A percentile compares a stretch with the other conserved stretches of the same genome.
phyloP scores from a whole-genome alignment of 1,140 invertebrate species.

The Cotesia chilonis region DNA sequence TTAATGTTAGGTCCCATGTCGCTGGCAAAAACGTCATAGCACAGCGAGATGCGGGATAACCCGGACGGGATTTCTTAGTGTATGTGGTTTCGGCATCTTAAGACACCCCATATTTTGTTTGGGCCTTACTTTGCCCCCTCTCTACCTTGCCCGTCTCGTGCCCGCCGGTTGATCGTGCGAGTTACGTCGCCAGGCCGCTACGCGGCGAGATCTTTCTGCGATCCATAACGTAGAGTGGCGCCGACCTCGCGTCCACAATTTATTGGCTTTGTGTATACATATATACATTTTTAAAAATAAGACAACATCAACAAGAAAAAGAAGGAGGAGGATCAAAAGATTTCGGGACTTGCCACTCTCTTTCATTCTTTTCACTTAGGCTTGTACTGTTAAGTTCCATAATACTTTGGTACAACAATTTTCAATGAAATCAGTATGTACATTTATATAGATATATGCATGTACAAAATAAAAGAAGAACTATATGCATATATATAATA shows the following conservation, averaged over 20 bases:
- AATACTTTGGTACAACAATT: too few species aligned
- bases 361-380: too few species aligned
- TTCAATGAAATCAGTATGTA: background rate
- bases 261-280: background rate
- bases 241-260: conserved; percentile 16
- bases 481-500: conserved; percentile 6
- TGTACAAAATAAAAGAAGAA: conserved; percentile 13
- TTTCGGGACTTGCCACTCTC: too few species aligned
- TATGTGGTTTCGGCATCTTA: background rate
- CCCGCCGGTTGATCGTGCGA: conserved; percentile 16
- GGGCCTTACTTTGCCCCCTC: too few species aligned
- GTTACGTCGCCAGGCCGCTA: background rate
- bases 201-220: conserved; percentile 14
- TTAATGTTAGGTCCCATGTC: background rate
- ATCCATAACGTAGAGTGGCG: conserved; percentile 13
- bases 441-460: background rate
- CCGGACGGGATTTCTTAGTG: background rate
- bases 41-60: conserved; percentile 6
- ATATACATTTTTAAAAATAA: background rate
- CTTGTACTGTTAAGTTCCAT: too few species aligned
- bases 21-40: conserved; percentile 2
- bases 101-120: conserved; percentile 19
- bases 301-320: too few species aligned
- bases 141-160: background rate
- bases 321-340: too few species aligned